A percentile compares a stretch with the other conserved stretches of the same genome.
Evolutionary conservation across 2,888 invertebrate genomes (phyloP).

Genomic region (Clusia tigrina): DNA sequence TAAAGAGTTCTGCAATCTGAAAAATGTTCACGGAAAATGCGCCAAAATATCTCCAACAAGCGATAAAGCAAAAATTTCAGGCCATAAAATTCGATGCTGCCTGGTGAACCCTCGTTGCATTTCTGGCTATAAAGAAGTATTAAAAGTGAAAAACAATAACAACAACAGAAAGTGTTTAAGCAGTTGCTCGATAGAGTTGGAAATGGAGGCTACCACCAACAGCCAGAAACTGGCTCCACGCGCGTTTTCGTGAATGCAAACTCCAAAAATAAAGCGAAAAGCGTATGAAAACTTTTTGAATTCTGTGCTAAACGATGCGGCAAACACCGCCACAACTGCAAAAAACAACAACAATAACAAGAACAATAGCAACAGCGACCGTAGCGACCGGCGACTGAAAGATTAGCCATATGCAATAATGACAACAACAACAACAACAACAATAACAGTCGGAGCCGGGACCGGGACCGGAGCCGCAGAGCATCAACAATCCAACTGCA

Average conservation of each 20-base stretch:
- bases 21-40: no score
- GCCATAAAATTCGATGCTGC: no score
- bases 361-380: background rate
- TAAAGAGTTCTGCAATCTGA: no score
- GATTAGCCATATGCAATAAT: background rate
- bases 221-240: no score
- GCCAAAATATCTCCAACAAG: no score
- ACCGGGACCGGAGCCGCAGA: constrained; percentile 19
- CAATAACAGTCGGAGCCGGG: constrained; percentile 11
- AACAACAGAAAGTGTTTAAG: no score
- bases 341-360: background rate
- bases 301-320: background rate
- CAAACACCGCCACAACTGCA: background rate
- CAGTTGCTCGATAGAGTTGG: no score
- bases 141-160: background rate
- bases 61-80: no score
- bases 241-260: background rate
- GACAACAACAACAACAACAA: constrained; percentile 14
- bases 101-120: no score
- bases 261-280: background rate
- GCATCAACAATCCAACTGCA: background rate
- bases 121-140: background rate
- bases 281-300: background rate
- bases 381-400: background rate
- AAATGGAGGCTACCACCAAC: no score